Evolutionary conservation across 1,140 invertebrate species (phyloP).

Genomic region (Aradophagus sp.): DNA sequence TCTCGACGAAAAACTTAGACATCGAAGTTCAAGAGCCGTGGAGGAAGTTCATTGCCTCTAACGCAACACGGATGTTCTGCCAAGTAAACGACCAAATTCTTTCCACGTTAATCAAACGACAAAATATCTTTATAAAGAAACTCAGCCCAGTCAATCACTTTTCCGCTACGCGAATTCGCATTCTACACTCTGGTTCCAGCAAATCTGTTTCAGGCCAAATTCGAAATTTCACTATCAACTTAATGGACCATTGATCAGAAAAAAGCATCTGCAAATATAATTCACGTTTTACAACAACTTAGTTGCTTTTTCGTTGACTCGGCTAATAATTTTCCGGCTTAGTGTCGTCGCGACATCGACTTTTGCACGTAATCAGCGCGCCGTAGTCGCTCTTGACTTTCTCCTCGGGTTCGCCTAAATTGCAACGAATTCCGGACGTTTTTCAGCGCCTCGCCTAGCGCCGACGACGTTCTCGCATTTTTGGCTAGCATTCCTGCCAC

Average conservation of each 20-base stretch:
- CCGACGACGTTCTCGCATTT: constrained; percentile 7
- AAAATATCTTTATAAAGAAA: too few relatives aligned
- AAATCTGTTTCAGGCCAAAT: constrained; percentile 26
- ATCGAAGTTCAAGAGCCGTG: too few relatives aligned
- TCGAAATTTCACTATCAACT: constrained; percentile 29
- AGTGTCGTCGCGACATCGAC: constrained; percentile 31
- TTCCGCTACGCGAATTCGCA: too few relatives aligned
- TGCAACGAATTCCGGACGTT: constrained; percentile 11
- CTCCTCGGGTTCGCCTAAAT: constrained; percentile 14
- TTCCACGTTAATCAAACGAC: too few relatives aligned
- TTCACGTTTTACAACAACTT: constrained; percentile 39
- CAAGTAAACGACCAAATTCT: too few relatives aligned
- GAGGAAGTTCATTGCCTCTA: too few relatives aligned
- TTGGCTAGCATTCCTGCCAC: constrained; percentile 1
- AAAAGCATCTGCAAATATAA: constrained; percentile 45
- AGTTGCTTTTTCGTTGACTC: constrained; percentile 34
- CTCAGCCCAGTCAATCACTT: too few relatives aligned
- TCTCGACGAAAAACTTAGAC: too few relatives aligned
- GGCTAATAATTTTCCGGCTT: constrained; percentile 48
- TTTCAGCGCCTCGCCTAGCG: constrained; percentile 1
- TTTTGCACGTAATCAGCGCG: constrained; percentile 32
- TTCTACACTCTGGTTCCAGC: too few relatives aligned
- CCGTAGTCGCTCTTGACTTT: constrained; percentile 24
- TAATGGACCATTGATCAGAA: constrained; percentile 32
- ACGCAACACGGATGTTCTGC: too few relatives aligned